Evolutionary conservation across 2,888 invertebrate genomes (phyloP).

Genomic region (Hetaerina titia): DNA sequence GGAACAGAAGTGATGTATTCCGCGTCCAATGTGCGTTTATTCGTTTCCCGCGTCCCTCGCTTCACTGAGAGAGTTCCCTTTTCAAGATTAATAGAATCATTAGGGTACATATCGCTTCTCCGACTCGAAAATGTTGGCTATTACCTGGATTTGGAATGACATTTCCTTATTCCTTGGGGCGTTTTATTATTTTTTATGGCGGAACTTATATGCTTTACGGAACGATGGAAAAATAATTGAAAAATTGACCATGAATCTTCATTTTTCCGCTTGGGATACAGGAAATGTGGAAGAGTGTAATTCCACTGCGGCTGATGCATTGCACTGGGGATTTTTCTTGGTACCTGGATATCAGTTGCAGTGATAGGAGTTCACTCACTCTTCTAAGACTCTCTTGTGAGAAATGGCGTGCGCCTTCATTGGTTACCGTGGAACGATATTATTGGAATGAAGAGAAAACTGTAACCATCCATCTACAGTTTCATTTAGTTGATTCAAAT

Average conservation of each 20-base stretch:
- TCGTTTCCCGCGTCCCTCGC: neutral
- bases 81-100: neutral
- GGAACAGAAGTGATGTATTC: neutral
- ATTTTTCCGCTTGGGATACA: neutral
- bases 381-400: no score
- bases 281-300: neutral
- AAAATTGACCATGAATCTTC: neutral
- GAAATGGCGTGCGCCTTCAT: no score
- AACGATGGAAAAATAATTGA: neutral
- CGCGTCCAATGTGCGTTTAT: neutral
- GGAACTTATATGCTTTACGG: neutral
- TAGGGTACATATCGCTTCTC: neutral
- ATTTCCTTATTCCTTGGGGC: neutral
- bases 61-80: neutral
- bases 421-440: no score
- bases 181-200: neutral
- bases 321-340: neutral
- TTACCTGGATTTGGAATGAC: neutral
- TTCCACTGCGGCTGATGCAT: neutral
- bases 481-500: no score
- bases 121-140: neutral
- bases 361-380: no score
- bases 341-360: neutral
- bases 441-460: no score
- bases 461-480: no score